Evolutionary conservation across 37 sponge, comb jelly and placozoan genomes (phyloP).

Genomic region (Diacarnus erythraeanus): DNA sequence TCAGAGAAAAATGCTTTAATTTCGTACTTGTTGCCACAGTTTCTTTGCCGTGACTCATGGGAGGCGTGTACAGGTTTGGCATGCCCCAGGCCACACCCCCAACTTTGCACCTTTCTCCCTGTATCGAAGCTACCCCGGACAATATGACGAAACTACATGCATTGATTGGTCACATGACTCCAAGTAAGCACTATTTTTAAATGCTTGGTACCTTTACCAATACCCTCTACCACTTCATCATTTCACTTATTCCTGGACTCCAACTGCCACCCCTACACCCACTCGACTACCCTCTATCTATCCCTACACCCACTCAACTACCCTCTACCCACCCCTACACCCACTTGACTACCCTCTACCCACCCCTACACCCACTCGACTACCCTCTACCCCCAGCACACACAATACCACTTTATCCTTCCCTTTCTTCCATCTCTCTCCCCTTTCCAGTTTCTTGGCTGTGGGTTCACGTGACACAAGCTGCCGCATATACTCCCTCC

Average conservation of each 20-base stretch:
- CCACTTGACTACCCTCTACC: no score
- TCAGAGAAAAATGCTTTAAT: not conserved
- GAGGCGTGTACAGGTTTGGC: conserved; percentile 87
- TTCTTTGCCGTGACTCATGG: conserved; percentile 92
- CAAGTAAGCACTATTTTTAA: conserved; percentile 41
- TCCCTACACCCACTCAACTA: no score
- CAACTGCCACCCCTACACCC: no score
- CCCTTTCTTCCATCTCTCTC: not conserved
- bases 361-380: no score
- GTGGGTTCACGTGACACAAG: conserved; percentile 88
- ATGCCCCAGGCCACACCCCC: conserved; percentile 71
- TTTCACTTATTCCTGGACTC: no score
- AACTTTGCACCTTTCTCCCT: conserved; percentile 90
- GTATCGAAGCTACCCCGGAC: conserved; percentile 77
- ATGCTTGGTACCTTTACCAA: no score
- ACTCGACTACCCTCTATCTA: no score
- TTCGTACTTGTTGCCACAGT: not conserved
- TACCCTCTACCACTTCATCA: no score
- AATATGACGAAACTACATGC: conserved; percentile 87
- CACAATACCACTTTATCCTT: not conserved
- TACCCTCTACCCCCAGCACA: not conserved
- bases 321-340: no score
- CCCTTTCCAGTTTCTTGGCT: conserved; percentile 72
- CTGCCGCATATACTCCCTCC: conserved; percentile 77
- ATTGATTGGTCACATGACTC: conserved; percentile 93